A percentile compares a stretch with the other conserved stretches of the same genome.
Evolutionary conservation across 2,888 invertebrate species (phyloP).

Genomic region (Pristionchus entomophagus): DNA sequence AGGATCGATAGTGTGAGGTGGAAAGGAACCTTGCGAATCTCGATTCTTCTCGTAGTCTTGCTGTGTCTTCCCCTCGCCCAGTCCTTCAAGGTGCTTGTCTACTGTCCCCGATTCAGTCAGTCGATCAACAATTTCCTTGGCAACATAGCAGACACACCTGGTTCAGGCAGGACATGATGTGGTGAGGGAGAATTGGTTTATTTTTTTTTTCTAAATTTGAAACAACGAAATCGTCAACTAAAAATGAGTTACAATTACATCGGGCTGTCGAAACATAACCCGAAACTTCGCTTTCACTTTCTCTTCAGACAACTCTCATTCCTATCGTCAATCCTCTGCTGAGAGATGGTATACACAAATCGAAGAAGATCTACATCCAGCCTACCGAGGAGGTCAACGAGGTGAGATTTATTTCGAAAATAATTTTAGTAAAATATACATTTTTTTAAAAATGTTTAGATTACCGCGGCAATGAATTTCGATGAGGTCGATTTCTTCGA

Average conservation of each 20-base stretch:
- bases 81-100: conserved; percentile 12
- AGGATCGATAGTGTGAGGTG: neutral
- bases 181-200: neutral
- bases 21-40: neutral
- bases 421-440: too few relatives aligned
- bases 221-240: too few relatives aligned
- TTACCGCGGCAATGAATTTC: neutral
- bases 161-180: conserved; percentile 25
- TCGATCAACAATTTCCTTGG: conserved; percentile 21
- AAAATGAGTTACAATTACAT: too few relatives aligned
- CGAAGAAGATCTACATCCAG: conserved; percentile 3
- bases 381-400: neutral
- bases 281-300: too few relatives aligned
- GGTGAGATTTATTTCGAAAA: too few relatives aligned
- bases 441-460: neutral
- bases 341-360: neutral
- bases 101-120: too few relatives aligned
- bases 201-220: neutral
- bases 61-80: neutral
- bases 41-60: neutral
- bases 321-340: neutral
- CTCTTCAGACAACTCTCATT: neutral
- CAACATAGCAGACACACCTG: neutral
- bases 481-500: neutral
- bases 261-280: too few relatives aligned